Percentiles rank a stretch among this genome's conserved stretches.
Evolutionary conservation across 1,140 invertebrate species (phyloP).

Genomic region (Lineus longissimus): DNA sequence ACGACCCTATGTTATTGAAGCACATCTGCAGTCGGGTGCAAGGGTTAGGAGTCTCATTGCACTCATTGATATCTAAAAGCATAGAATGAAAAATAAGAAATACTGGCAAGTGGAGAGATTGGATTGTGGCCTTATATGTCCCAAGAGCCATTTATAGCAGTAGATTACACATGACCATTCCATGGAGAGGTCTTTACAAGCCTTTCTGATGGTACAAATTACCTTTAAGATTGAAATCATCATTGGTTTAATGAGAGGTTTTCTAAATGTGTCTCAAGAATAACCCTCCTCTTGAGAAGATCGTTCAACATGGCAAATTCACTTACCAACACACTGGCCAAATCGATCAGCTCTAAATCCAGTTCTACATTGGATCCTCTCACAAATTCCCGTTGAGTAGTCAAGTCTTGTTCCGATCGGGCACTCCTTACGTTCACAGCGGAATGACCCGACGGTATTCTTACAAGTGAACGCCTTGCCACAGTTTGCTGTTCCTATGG

Average conservation of each 20-base stretch:
- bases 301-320: no score
- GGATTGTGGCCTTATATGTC: no score
- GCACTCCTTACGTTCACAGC: constrained; percentile 65
- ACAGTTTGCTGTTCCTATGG: constrained; percentile 77
- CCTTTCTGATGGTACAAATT: no score
- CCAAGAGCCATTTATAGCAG: no score
- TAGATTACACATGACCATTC: no score
- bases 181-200: no score
- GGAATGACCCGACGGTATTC: constrained; percentile 78
- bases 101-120: neutral
- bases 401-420: constrained; percentile 43
- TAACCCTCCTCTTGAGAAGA: no score
- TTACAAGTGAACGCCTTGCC: constrained; percentile 72
- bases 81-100: neutral
- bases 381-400: constrained; percentile 36
- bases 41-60: constrained; percentile 40
- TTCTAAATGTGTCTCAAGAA: no score
- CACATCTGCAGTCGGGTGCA: constrained; percentile 53
- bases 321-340: constrained; percentile 58
- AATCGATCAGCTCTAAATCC: constrained; percentile 55
- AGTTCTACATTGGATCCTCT: constrained; percentile 50
- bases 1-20: constrained; percentile 45
- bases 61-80: constrained; percentile 63
- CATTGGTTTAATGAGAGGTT: no score
- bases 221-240: no score